These are phyloP conservation scores for Cyanoliseus patagonus DNA, from an alignment of 2,113 vertebrate species.

Conservation along the genomic window DNA sequence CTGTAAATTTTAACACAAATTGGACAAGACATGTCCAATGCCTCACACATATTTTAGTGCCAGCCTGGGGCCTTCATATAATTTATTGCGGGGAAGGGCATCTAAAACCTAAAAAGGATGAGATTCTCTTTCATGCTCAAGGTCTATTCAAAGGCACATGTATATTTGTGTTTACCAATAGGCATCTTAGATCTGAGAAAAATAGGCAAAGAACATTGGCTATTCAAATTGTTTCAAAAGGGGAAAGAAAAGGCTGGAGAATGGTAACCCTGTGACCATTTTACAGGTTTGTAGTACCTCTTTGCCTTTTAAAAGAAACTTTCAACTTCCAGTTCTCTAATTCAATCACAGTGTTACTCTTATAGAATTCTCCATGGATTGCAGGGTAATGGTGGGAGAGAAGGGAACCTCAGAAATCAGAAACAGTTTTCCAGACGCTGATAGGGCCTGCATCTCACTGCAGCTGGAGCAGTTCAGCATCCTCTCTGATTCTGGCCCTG, in stretches of 20 bases:
- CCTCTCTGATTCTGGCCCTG: background rate
- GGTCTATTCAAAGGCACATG: background rate
- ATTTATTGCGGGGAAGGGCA: background rate
- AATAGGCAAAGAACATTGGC: background rate
- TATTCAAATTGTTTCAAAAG: background rate
- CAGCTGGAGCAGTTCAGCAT: background rate
- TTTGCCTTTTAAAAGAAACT: background rate
- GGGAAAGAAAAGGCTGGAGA: background rate
- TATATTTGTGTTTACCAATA: background rate
- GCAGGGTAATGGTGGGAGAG: rapidly evolving
- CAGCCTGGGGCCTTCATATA: background rate
- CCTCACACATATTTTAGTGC: background rate
- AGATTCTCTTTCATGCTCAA: background rate
- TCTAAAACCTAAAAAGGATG: background rate
- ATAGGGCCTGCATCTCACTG: background rate
- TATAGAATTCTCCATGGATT: background rate
- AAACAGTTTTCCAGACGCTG: background rate
- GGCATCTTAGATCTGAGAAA: background rate
- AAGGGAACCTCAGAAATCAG: background rate
- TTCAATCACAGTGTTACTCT: rapidly evolving
- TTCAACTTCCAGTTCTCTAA: background rate
- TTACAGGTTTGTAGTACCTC: background rate
- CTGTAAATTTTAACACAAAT: background rate
- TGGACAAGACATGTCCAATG: background rate
- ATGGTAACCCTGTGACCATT: rapidly evolving